phyloP scores from a whole-genome alignment of 2,888 invertebrate species.

The Limulus polyphemus region DNA sequence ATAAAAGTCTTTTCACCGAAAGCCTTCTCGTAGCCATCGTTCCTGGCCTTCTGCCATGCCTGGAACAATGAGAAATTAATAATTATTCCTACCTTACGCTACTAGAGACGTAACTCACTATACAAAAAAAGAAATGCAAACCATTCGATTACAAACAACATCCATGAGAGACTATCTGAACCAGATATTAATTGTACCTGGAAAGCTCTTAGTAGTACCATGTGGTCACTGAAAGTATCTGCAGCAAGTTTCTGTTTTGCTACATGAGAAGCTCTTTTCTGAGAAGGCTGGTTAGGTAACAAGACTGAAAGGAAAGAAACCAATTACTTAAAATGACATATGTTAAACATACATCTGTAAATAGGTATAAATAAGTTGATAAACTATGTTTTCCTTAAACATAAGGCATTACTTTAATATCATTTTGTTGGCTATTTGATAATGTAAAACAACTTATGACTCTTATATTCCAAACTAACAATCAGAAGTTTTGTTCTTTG shows the following conservation, averaged over 20 bases:
- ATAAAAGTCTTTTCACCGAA: slow-evolving; percentile 66
- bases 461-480: too few relatives aligned
- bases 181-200: slow-evolving; percentile 44
- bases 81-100: background rate
- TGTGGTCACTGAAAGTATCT: slow-evolving; percentile 74
- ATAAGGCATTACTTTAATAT: too few relatives aligned
- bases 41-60: slow-evolving; percentile 66
- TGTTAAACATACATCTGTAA: background rate
- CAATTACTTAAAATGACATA: background rate
- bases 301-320: slow-evolving; percentile 36
- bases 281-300: slow-evolving; percentile 56
- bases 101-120: too few relatives aligned
- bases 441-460: too few relatives aligned
- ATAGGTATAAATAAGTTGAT: too few relatives aligned
- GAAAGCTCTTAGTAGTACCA: slow-evolving; percentile 68
- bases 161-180: too few relatives aligned
- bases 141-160: too few relatives aligned
- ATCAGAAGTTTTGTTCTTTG: too few relatives aligned
- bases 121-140: too few relatives aligned
- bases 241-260: slow-evolving; percentile 58
- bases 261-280: slow-evolving; percentile 48
- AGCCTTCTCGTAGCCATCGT: slow-evolving; percentile 51
- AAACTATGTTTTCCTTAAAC: too few relatives aligned
- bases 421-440: too few relatives aligned
- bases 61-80: slow-evolving; percentile 32